Evolutionary conservation across 2,797 vertebrate species (phyloP).

Genomic region (Eulemur rubriventer): DNA sequence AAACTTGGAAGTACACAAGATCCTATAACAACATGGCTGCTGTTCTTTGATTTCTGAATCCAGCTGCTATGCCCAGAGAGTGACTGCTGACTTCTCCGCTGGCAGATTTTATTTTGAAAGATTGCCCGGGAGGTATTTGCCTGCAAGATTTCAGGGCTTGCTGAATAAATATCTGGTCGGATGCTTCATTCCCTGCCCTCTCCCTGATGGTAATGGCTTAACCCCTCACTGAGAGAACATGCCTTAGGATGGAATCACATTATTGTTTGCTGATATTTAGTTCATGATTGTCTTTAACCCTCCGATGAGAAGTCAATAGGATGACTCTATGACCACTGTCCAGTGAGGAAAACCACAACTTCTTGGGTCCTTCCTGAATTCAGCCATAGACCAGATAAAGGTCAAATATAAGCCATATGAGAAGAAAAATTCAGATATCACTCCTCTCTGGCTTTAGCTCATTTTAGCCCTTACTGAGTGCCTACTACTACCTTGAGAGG

Average conservation of each 20-base stretch:
- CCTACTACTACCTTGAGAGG: background rate
- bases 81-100: background rate
- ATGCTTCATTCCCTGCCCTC: background rate
- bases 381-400: background rate
- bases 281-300: background rate
- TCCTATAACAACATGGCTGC: background rate
- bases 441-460: background rate
- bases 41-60: slow-evolving; percentile 15
- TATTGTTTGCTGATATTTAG: background rate
- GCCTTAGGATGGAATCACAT: background rate
- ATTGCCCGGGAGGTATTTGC: background rate
- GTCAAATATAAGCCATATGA: background rate
- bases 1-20: background rate
- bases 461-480: background rate
- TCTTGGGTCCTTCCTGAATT: background rate
- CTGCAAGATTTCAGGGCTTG: background rate
- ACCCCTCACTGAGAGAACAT: background rate
- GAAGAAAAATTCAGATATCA: background rate
- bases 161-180: background rate
- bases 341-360: background rate
- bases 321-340: background rate
- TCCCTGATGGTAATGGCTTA: background rate
- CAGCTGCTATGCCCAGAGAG: background rate
- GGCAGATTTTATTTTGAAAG: background rate
- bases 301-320: background rate